phyloP scores from a whole-genome alignment of 2,888 invertebrate species.

The Nysson spinosus region DNA sequence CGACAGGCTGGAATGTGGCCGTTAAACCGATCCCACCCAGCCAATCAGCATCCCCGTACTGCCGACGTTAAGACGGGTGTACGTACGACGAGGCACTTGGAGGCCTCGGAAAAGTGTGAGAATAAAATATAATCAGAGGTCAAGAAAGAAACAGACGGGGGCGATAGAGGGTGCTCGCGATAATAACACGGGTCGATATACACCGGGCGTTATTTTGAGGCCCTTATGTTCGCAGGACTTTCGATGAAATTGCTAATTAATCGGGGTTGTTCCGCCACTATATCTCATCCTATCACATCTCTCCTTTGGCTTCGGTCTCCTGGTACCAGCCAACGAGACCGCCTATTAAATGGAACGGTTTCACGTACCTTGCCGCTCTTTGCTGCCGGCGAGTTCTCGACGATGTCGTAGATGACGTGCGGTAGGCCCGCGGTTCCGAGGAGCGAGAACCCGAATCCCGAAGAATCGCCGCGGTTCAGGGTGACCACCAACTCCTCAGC shows the following conservation, averaged over 20 bases:
- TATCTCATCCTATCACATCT: too few species aligned
- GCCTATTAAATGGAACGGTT: background rate
- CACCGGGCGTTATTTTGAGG: slow-evolving; percentile 57
- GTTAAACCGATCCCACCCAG: slow-evolving; percentile 65
- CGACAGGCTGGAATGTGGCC: slow-evolving; percentile 65
- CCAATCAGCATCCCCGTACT: slow-evolving; percentile 61
- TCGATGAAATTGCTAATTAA: too few species aligned
- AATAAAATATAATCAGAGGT: slow-evolving; percentile 44
- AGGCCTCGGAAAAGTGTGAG: slow-evolving; percentile 32
- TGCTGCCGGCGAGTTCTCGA: slow-evolving; percentile 95
- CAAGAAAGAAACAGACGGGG: slow-evolving; percentile 42
- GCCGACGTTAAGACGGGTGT: slow-evolving; percentile 39
- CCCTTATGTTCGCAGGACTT: slow-evolving; percentile 40
- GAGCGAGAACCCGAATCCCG: slow-evolving; percentile 94
- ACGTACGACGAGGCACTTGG: slow-evolving; percentile 23
- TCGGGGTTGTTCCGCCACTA: too few species aligned
- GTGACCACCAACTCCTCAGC: slow-evolving; percentile 94
- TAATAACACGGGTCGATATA: slow-evolving; percentile 64
- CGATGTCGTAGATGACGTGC: slow-evolving; percentile 95
- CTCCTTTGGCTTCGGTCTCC: too few species aligned
- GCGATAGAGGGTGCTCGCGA: slow-evolving; percentile 56
- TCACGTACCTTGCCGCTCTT: slow-evolving; percentile 90
- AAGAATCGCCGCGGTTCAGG: slow-evolving; percentile 90
- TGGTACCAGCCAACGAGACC: too few species aligned
- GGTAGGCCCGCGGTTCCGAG: slow-evolving; percentile 94